Conservation (phyloP, 2,797 vertebrate genomes). For the Dicrostonyx torquatus region DNA sequence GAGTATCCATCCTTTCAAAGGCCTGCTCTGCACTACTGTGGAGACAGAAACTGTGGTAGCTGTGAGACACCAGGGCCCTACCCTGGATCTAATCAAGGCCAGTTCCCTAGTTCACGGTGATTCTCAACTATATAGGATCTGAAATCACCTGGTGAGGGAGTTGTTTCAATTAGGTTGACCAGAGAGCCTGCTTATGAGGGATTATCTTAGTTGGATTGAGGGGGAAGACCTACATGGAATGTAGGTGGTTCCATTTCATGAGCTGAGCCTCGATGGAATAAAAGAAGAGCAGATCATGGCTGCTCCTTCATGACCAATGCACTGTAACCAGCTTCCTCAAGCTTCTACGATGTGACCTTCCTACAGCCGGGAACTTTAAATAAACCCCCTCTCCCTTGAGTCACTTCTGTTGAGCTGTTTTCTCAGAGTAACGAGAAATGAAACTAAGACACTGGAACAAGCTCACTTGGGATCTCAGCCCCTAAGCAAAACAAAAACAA, state of each 20-base stretch:
- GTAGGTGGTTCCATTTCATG: background rate
- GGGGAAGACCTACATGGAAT: background rate
- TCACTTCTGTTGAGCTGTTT: background rate
- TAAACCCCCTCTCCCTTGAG: background rate
- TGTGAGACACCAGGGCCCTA: background rate
- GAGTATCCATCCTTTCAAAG: background rate
- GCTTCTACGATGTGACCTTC: background rate
- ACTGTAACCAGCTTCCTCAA: background rate
- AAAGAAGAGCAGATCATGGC: background rate
- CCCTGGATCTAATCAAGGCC: background rate
- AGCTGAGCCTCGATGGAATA: background rate
- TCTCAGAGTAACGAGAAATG: background rate
- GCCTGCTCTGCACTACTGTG: background rate
- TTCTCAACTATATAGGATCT: background rate
- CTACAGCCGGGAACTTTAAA: background rate
- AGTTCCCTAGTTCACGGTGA: background rate
- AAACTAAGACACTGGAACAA: background rate
- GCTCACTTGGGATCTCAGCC: background rate
- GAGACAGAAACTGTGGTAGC: background rate
- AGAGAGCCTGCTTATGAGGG: background rate
- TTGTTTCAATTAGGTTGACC: background rate
- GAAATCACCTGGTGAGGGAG: background rate
- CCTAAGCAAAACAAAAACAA: background rate
- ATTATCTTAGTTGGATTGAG: background rate
- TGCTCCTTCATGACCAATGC: background rate